Base-by-base conservation (phyloP, 1,140 invertebrate genomes). In the Orussus abietinus region DNA sequence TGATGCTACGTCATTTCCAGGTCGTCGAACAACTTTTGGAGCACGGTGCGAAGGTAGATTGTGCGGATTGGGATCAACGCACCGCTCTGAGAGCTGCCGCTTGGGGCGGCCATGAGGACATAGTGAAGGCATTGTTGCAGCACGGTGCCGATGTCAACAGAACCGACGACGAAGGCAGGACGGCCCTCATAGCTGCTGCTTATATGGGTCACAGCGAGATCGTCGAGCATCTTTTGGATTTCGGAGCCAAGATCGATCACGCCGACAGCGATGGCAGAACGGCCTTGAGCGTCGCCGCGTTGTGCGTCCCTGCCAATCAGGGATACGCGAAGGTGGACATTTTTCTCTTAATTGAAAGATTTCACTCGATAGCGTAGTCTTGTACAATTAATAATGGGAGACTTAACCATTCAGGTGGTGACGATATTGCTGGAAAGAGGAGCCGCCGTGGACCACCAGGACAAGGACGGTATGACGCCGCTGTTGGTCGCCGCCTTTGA, bases 121-220 rank as follows among this genome's bases (percentile, higher is more conserved):
- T 89, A 30, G 82, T 90, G 30, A 80, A 81, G 47, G 80, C 88
- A 30, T 75, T 96, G 12, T 67, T 92, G 6, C 77, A 79, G 34
- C 77, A 84, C 55, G 80, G 79, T 29, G 85, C 87, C 0, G 77
- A 81, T 56, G 85, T 90, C 0, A 89, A 92, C 59, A 79, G 81
- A n/a, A 85, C 87, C 2, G 90, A 93, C 66, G 82, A 82, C 28
- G 90, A 93, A 63, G 87, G 89, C 13, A 78, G 92, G 47, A 96
- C 92, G 2, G 90, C 92, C 0, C 73, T 96, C n/a, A 88, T 93
- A 52, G 91, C 87, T 0, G 88, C 88, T 17, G 86, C 88, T 0
- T 90, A 90, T 59, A 90, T 89, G 91, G 92, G 83, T 19, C 92
- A 96, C 73, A 88, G 90, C 29, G 91, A 95, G 50, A 94, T 96